phyloP scores from a whole-genome alignment of 1,140 invertebrate species.

The Brachionus rubens region DNA sequence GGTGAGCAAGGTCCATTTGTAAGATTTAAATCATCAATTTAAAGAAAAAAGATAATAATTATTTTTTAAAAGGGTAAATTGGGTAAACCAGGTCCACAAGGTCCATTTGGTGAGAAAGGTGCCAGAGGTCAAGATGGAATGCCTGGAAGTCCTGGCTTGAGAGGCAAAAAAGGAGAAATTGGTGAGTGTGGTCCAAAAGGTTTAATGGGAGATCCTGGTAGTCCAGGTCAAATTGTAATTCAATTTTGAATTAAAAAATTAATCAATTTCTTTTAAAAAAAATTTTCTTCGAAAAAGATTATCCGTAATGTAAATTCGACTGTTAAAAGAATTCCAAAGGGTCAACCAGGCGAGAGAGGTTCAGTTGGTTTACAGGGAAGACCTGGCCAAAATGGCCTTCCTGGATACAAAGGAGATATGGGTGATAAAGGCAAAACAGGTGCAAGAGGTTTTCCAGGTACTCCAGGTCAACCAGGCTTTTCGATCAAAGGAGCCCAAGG shows the following conservation, averaged over 20 bases:
- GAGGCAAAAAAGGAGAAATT: constrained; percentile 19
- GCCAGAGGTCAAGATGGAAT: constrained; percentile 3
- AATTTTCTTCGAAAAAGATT: background rate
- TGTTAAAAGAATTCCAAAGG: constrained; percentile 17
- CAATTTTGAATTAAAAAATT: background rate
- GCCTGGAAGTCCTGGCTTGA: constrained; percentile 10
- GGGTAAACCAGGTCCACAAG: constrained; percentile 33
- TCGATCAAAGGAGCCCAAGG: constrained; percentile 19
- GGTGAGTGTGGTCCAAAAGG: constrained; percentile 35
- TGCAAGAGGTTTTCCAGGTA: constrained; percentile 31
- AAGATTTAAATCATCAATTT: background rate
- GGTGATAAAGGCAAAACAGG: constrained; percentile 29
- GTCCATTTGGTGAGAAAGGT: constrained; percentile 39
- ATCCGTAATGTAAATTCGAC: background rate
- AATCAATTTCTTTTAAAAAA: background rate
- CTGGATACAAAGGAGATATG: constrained; percentile 7
- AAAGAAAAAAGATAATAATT: background rate
- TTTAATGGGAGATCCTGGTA: background rate
- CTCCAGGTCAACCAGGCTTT: constrained; percentile 4
- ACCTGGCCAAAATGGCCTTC: background rate
- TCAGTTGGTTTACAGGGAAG: constrained; percentile 3
- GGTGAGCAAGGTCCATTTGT: constrained; percentile 39
- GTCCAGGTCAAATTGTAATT: constrained; percentile 40
- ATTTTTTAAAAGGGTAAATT: constrained; percentile 38
- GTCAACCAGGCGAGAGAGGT: background rate